Base-by-base conservation (phyloP, 2,113 vertebrate species). In the Hippocampus zosterae region DNA sequence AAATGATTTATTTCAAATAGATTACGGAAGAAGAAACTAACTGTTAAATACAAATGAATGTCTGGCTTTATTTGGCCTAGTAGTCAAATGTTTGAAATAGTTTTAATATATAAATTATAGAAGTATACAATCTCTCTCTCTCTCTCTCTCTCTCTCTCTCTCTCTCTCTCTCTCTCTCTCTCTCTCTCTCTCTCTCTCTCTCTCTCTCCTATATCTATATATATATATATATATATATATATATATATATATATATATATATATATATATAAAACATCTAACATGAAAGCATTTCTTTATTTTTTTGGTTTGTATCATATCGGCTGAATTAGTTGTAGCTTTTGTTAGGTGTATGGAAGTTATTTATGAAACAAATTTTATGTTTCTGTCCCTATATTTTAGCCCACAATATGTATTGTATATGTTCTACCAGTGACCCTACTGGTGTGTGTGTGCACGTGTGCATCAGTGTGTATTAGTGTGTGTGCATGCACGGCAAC, bases 241-340 rank as follows among this genome's bases (percentile, higher is more conserved):
- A n/a, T n/a, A n/a, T n/a, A n/a, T n/a, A n/a, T n/a, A n/a, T n/a
- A n/a, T 64, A 72, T 68, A 76, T 72, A 72, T 65, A 77, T 70
- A 77, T 76, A 81, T 72, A 83, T 75, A 85, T 78, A 89, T 82
- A 88, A 80, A 90, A 93, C 93, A 94, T 87, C 90, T 92, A 96
- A 97, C 93, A 96, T 94, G 90, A 93, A 95, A 94, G 92, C 92
- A 90, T 93, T 96, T 93, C 88, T 94, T 92, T 94, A 93, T 95
- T 93, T 95, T 93, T 95, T 93, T 94, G 93, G 93, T 94, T 95
- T 96, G 93, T 95, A 96, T 95, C 91, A 94, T 95, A 95, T 82
- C 90, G 91, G 94, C 92, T 92, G 91, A 82, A 93, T 91, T 95
- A 93, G 93, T 96, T 93, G 91, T 93, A 92, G 59, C 87, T 94